Conservation (phyloP, 1,140 invertebrate species). For the Doryteuthis pealeii region DNA sequence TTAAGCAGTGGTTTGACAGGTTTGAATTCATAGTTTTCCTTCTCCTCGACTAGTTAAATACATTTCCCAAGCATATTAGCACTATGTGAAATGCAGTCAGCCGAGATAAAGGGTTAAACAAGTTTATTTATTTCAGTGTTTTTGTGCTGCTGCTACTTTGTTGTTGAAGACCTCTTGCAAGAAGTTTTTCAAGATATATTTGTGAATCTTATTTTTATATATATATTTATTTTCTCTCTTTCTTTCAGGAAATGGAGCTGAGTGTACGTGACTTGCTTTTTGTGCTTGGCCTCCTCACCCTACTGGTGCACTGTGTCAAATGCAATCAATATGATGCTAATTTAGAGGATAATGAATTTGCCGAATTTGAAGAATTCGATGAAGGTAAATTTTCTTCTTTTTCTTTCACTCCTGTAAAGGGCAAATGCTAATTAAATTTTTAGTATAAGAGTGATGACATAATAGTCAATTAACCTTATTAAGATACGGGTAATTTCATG, state of each 20-base stretch:
- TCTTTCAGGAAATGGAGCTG: not conserved
- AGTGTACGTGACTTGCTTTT: not conserved
- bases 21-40: too few relatives aligned
- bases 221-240: not conserved
- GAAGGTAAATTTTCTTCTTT: conserved; percentile 36
- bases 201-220: not conserved
- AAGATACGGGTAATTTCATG: too few relatives aligned
- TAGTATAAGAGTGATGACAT: too few relatives aligned
- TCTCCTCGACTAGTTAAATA: too few relatives aligned
- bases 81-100: too few relatives aligned
- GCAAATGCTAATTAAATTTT: too few relatives aligned
- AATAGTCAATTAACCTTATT: too few relatives aligned
- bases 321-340: conserved; percentile 33
- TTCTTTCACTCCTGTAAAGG: too few relatives aligned
- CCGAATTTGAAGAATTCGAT: conserved; percentile 91
- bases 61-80: too few relatives aligned
- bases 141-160: not conserved
- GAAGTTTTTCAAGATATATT: not conserved
- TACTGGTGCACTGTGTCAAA: not conserved
- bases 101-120: too few relatives aligned
- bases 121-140: not conserved
- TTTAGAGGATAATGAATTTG: conserved; percentile 85
- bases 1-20: too few relatives aligned
- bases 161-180: not conserved
- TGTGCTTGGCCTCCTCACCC: not conserved